Evolutionary conservation across 2,113 vertebrate genomes (phyloP).

Genomic region (Tupaia chinensis): DNA sequence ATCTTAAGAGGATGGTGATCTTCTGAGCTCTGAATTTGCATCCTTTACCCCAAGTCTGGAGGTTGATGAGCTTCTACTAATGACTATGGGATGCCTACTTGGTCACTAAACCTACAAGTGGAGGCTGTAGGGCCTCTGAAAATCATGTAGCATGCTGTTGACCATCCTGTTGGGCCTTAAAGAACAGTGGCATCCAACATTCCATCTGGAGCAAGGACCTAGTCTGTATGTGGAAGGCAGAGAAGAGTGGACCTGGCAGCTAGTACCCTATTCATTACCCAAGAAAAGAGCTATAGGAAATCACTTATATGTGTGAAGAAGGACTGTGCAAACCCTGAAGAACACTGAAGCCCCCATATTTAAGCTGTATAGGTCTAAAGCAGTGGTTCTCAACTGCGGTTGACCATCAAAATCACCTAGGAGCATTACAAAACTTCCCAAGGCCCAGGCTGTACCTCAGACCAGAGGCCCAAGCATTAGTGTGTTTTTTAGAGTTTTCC

Average conservation of each 20-base stretch:
- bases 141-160: conserved; percentile 47
- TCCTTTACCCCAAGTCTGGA: background rate
- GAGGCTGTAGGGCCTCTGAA: conserved; percentile 59
- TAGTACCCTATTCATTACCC: background rate
- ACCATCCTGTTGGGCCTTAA: background rate
- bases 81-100: background rate
- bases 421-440: background rate
- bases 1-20: background rate
- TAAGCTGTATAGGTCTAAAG: background rate
- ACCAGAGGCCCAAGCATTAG: background rate
- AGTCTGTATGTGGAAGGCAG: background rate
- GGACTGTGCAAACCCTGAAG: background rate
- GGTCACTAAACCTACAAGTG: background rate
- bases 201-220: background rate
- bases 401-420: background rate
- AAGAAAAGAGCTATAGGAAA: background rate
- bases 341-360: background rate
- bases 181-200: conserved; percentile 52
- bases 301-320: background rate
- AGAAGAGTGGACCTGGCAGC: conserved; percentile 37
- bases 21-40: background rate
- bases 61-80: background rate
- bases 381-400: background rate
- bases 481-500: background rate
- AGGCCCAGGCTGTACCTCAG: background rate